Base-by-base conservation (phyloP, 1,140 invertebrate species). In the Chrysopa pallens region DNA sequence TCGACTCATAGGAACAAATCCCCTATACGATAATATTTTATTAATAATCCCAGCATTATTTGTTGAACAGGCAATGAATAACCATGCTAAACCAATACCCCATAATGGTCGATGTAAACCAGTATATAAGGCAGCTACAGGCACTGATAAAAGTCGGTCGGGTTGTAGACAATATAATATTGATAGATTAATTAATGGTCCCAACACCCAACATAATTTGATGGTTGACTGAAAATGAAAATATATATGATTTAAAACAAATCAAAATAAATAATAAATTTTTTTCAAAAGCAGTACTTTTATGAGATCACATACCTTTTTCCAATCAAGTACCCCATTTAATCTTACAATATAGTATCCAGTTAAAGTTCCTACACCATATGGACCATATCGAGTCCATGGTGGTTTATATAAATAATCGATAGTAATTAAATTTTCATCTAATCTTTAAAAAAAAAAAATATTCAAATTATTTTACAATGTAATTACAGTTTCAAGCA, bases 301-400 rank as follows among this genome's bases (percentile, higher is more conserved):
- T n/a, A n/a, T n/a, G n/a, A n/a, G n/a, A n/a, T n/a, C n/a, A n/a
- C n/a, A n/a, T 54, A 68, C 66, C 48, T 51, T 62, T 50, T 50
- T 51, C 0, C 66, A 43, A 8, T 31, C 23, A 29, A 67, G 48
- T 50, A 58, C 56, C 28, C 56, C 53, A 15, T 67, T 58, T 11
- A 63, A 42, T 46, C 48, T 60, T 40, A 54, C 42, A 35, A 64
- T 28, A 40, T 67, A 52, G 23, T 63, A 64, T 17, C 56, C 64
- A 6, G 64, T 62, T 29, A 56, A 50, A 12, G 68, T 56, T 48
- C 68, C 69, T 29, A 70, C 47, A 15, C 70, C 45, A 46, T 69
- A 68, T 6, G 69, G 67, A 38, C 62, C 59, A 40, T 68, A 61
- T 54, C 69, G 58, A 6, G 58, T 50, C 67, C 67, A 69, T 1